Evolutionary conservation across 2,888 invertebrate species (phyloP).

Genomic region (Orthosia incerta): DNA sequence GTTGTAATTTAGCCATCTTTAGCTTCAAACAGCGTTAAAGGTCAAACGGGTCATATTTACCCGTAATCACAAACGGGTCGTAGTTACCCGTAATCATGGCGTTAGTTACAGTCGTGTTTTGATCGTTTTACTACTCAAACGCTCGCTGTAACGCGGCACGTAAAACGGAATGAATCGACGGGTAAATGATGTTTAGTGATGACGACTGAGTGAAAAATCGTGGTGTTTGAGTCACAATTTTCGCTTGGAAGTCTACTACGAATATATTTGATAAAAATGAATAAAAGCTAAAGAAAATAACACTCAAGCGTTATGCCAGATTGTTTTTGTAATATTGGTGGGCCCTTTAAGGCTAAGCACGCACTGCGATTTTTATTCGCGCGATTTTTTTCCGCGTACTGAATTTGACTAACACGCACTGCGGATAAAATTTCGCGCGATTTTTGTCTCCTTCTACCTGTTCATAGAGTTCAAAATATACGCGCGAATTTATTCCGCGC

Average conservation of each 20-base stretch:
- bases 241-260: not conserved
- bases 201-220: slow-evolving; percentile 32
- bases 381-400: too few relatives aligned
- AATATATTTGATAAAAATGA: not conserved
- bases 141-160: slow-evolving; percentile 67
- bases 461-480: too few relatives aligned
- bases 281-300: too few relatives aligned
- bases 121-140: slow-evolving; percentile 72
- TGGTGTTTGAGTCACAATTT: not conserved
- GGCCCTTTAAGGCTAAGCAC: too few relatives aligned
- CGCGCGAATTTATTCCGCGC: too few relatives aligned
- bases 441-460: too few relatives aligned
- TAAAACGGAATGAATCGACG: slow-evolving; percentile 74
- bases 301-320: too few relatives aligned
- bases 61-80: slow-evolving; percentile 53
- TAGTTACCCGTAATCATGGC: slow-evolving; percentile 60
- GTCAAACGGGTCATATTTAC: slow-evolving; percentile 43
- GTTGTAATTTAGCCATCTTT: not conserved
- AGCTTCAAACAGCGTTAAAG: slow-evolving; percentile 11
- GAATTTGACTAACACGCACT: too few relatives aligned
- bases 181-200: slow-evolving; percentile 59
- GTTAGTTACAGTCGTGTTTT: slow-evolving; percentile 66
- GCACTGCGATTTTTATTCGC: too few relatives aligned
- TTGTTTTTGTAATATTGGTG: too few relatives aligned
- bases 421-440: too few relatives aligned